Evolutionary conservation across 1,140 invertebrate genomes (phyloP), one percentile per base, ranked within the genome.

Genomic region (Bombus confusus): DNA sequence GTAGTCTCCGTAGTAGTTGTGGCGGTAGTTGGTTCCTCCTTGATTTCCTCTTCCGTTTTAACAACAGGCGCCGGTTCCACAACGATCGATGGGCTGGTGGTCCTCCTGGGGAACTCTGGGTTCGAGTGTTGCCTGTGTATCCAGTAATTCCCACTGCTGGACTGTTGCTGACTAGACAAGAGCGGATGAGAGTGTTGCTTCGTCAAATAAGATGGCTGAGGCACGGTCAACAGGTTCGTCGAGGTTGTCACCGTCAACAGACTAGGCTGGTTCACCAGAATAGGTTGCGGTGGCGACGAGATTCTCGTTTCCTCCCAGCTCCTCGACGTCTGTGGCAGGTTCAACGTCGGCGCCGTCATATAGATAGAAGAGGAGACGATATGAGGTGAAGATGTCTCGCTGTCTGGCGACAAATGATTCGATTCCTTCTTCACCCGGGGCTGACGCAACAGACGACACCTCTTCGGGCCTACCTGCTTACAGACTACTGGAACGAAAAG

Each of bases 121-220:
- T 95, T 95, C 72, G 96, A 96, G 85, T 95, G 95, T 91, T 96
- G 96, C 25, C 96, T 94, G 86, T 96, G 95, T 80, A 96, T 93
- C 80, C 87, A 89, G 59, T 91, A 88, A 92, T 91, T 80, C 1
- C 87, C 81, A 9, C 92, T 86, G 5, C 86, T 72, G 28, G 87
- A 84, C 34, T 88, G 91, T 69, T 94, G 95, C 90, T 96, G 96
- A 90, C 95, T 96, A 13, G 96, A 95, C 81, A 97, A 88, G 64
- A 96, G 86, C 5, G 96, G 96, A 93, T 97, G 96, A 13, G 96
- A 97, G 90, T 97, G 96, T 90, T 97, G 97, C 89, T 97, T 97
- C 25, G 96, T 96, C 76, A 97, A 92, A 88, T 96, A 96, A 13
- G 95, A 93, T 9, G 94, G 93, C 72, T 96, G 95, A 59, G 96